Evolutionary conservation across 2,113 vertebrate genomes (phyloP), one percentile per base, ranked within the genome.

Genomic region (Poeciliopsis retropinna): DNA sequence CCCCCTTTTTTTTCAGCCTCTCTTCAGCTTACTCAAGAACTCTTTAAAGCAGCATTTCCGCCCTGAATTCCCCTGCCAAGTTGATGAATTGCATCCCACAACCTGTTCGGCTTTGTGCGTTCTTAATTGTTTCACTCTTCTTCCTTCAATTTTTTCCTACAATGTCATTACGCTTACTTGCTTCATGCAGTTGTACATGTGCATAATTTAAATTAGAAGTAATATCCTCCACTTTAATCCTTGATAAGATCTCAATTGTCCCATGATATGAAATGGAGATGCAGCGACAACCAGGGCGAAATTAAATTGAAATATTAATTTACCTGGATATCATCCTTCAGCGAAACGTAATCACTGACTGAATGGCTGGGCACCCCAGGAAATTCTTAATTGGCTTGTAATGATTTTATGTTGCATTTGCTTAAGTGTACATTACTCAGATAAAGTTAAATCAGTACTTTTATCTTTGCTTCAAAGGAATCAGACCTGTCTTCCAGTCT

Each of bases 281-380:
- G 85, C 82, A 67, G 87, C 64, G 82, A 84, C 89, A 90, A 88
- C 79, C 80, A 70, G 73, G 64, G 69, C 85, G 84, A 85, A 91
- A 93, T 94, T 90, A 92, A 92, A 93, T 91, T 51, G 80, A 89
- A 92, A 93, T 92, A 87, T 93, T 92, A 91, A 91, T 92, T 92
- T 89, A 93, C 89, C 89, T 90, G 90, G 89, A 92, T 92, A 89
- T 91, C 91, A 92, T 92, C 85, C 84, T 88, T 78, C 79, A 82
- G 81, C 83, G 80, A 89, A 93, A 92, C 88, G 89, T 87, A 92
- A 92, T 90, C 88, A 92, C 89, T 88, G 79, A 82, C 78, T 85
- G 85, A 87, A 85, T 84, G 91, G 90, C 87, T 85, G 78, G 89
- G 86, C 78, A 80, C 78, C 84, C 78, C 70, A 85, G 89, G 84